Conservation (phyloP, 2,113 vertebrate genomes). For the Phaetusa simplex region DNA sequence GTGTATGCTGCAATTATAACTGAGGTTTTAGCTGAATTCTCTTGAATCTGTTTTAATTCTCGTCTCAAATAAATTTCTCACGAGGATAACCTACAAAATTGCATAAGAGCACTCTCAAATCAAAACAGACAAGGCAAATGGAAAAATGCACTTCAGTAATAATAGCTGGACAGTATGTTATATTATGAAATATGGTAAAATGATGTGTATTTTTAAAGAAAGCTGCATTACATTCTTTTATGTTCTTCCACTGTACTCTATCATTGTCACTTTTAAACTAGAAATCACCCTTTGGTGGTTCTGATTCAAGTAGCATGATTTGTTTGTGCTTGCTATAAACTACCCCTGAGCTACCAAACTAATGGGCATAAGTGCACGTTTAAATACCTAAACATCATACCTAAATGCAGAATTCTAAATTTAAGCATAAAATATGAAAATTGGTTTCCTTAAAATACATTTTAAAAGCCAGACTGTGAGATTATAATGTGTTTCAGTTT, state of each 20-base stretch:
- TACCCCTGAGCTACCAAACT: not conserved
- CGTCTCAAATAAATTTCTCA: slow-evolving; percentile 1
- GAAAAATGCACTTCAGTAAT: slow-evolving; percentile 7
- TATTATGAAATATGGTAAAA: slow-evolving; percentile 35
- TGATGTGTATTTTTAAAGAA: not conserved
- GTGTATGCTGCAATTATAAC: not conserved
- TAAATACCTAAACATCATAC: not conserved
- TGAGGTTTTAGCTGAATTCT: not conserved
- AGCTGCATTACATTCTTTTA: not conserved
- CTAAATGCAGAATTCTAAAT: not conserved
- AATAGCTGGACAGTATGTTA: not conserved
- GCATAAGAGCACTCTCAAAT: not conserved
- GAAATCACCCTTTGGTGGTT: not conserved
- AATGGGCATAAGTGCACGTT: not conserved
- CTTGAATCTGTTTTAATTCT: not conserved
- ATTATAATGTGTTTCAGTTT: not conserved
- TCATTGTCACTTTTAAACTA: not conserved
- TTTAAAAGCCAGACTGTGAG: not conserved
- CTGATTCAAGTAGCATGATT: slow-evolving; percentile 15
- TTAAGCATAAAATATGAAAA: not conserved
- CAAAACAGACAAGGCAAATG: slow-evolving; percentile 16
- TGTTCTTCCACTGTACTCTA: not conserved
- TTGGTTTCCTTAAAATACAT: not conserved
- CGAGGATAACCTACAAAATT: not conserved
- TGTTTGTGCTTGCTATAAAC: slow-evolving; percentile 1